These are phyloP conservation scores for Myathropa florea DNA, from an alignment of 2,888 invertebrate species.

Conservation along the genomic window DNA sequence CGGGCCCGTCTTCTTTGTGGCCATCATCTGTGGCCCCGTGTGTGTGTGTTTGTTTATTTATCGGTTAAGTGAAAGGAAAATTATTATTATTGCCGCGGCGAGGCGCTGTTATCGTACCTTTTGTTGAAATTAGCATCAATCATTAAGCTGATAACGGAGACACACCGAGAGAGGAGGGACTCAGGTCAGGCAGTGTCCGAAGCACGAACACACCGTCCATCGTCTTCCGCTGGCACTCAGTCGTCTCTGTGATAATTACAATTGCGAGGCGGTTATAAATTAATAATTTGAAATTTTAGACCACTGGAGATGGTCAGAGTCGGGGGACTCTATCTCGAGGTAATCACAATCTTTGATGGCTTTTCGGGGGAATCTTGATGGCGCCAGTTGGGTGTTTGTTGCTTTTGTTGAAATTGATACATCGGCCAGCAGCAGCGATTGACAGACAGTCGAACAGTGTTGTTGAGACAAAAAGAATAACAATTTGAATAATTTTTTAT, in stretches of 20 bases:
- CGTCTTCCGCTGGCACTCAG: neutral
- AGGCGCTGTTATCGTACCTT: conserved; percentile 67
- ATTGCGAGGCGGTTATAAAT: conserved; percentile 69
- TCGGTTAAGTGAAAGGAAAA: conserved; percentile 69
- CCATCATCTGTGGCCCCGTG: neutral
- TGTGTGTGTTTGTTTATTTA: conserved; percentile 26
- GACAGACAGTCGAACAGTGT: conserved; percentile 30
- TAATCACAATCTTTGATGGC: conserved; percentile 67
- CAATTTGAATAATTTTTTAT: conserved; percentile 66
- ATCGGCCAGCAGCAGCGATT: conserved; percentile 21
- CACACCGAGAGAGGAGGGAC: conserved; percentile 8
- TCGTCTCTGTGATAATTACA: conserved; percentile 55
- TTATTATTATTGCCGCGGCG: conserved; percentile 67
- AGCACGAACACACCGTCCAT: neutral
- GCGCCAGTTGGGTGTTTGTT: conserved; percentile 45
- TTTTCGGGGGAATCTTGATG: conserved; percentile 55
- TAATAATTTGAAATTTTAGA: conserved; percentile 58
- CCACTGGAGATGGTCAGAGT: neutral
- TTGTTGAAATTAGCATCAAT: conserved; percentile 71
- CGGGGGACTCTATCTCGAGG: conserved; percentile 27
- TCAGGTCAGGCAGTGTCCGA: neutral
- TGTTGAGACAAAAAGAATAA: conserved; percentile 5
- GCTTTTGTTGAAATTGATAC: conserved; percentile 60
- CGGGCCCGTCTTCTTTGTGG: neutral
- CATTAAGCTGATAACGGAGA: conserved; percentile 60